phyloP scores from a whole-genome alignment of 1,140 invertebrate species.

The Atopsyche davidsoni region DNA sequence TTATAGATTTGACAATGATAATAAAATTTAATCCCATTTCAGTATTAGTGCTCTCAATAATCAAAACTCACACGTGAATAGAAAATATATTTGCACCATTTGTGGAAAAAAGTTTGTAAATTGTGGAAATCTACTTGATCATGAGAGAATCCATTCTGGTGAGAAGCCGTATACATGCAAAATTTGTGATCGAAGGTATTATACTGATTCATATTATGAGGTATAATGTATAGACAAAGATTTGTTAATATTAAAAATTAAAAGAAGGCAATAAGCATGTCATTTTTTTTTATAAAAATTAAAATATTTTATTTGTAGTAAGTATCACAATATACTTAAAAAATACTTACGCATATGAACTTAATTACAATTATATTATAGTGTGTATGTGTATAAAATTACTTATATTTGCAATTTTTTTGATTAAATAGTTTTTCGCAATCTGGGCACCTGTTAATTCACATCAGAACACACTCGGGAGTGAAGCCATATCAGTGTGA shows the following conservation, averaged over 20 bases:
- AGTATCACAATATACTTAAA: neutral
- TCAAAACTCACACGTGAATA: no score
- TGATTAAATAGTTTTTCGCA: constrained; percentile 24
- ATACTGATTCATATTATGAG: no score
- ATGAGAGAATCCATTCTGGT: constrained; percentile 26
- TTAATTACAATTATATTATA: no score
- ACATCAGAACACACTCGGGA: constrained; percentile 22
- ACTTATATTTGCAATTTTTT: neutral
- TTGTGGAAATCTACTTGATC: constrained; percentile 21
- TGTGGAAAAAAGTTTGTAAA: constrained; percentile 26
- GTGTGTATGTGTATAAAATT: no score
- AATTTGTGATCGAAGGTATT: constrained; percentile 26
- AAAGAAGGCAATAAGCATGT: no score
- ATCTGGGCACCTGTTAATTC: constrained; percentile 24
- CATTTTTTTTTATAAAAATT: no score
- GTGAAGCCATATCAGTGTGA: constrained; percentile 28
- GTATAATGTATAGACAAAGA: no score
- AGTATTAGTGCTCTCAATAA: no score
- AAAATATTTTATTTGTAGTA: constrained; percentile 1
- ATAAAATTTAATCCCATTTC: no score
- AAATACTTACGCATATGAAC: no score
- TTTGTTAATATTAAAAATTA: no score
- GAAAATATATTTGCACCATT: constrained; percentile 25
- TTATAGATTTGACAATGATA: no score
- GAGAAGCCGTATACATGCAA: constrained; percentile 24